Base-by-base conservation (phyloP, 2,888 invertebrate genomes). In the Amiota mariae region DNA sequence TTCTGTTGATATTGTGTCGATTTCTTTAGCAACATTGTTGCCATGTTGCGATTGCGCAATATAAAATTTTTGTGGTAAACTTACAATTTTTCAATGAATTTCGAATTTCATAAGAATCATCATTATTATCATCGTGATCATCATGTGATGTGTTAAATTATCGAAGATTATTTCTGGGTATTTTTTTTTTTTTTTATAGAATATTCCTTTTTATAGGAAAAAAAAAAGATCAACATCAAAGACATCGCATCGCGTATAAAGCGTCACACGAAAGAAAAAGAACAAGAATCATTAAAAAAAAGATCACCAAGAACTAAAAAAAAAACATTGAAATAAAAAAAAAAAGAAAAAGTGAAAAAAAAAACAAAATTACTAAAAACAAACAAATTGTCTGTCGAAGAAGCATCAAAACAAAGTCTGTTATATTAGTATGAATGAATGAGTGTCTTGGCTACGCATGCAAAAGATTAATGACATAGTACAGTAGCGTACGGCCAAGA, bases 191-290 rank as follows among this genome's bases (percentile, higher is more conserved):
- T 72, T 70, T 15, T 20, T 77, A 78, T 81, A 84, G 83, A 81
- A 83, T 84, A 84, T 84, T 83, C 81, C 82, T 82, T 81, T 84
- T 80, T 36, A 36, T n/a, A n/a, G n/a, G 79, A 77, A 79, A 82
- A 36, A 36, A 36, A 82, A 82, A 78, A 82, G 83, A 84, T 84
- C 83, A 82, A 68, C 47, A 63, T 66, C 74, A 73, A 46, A 10
- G 36, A 46, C 61, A 71, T 66, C 56, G 67, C 36, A 36, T 36
- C 36, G 2, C 36, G 36, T 6, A 36, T 36, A 36, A 36, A 36
- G 36, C 18, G 18, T 49, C 15, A 47, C 15, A 70, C 36, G 36
- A 70, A 61, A 61, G 10, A 49, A 36, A 13, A 61, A 18, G 13
- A 56, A 61, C 11, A 61, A 49, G 13, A 71, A 61, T 18, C 13